These are phyloP conservation scores for Metellina segmentata DNA, from an alignment of 2,888 invertebrate species.

Conservation along the genomic window DNA sequence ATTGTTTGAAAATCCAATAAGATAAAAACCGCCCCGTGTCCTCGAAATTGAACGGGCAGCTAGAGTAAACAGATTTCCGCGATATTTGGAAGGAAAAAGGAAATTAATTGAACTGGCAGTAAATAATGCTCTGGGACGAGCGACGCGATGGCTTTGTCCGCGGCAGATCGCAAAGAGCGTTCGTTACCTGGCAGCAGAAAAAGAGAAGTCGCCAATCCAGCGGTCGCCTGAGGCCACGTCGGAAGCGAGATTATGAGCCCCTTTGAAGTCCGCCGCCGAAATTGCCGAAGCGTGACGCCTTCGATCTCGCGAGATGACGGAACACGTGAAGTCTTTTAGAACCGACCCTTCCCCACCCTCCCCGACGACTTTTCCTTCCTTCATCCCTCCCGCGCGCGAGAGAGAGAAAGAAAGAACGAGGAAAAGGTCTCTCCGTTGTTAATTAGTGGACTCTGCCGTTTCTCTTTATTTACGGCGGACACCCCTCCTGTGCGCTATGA, in stretches of 20 bases:
- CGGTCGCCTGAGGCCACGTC: constrained; percentile 46
- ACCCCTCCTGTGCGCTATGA: too few relatives aligned
- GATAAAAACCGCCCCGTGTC: too few relatives aligned
- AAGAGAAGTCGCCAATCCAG: constrained; percentile 19
- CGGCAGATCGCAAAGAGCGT: neutral
- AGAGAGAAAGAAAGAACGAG: neutral
- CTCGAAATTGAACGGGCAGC: too few relatives aligned
- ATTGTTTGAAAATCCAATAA: too few relatives aligned
- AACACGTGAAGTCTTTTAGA: constrained; percentile 34
- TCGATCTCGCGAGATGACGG: constrained; percentile 20
- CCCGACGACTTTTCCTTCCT: neutral
- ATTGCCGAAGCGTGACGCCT: constrained; percentile 70
- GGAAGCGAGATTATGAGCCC: constrained; percentile 56
- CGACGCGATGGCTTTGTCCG: too few relatives aligned
- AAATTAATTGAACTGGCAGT: too few relatives aligned
- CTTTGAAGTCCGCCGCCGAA: constrained; percentile 72
- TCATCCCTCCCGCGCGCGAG: neutral
- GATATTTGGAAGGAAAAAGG: neutral
- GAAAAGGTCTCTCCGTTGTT: neutral
- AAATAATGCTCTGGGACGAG: too few relatives aligned
- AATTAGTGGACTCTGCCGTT: too few relatives aligned
- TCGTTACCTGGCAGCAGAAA: neutral
- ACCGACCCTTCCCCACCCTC: neutral
- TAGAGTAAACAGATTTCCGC: too few relatives aligned
- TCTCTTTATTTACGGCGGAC: too few relatives aligned